Percentiles rank a stretch among this genome's conserved stretches.
phyloP scores from a whole-genome alignment of 1,140 invertebrate genomes.

The Hypothenemus hampei region DNA sequence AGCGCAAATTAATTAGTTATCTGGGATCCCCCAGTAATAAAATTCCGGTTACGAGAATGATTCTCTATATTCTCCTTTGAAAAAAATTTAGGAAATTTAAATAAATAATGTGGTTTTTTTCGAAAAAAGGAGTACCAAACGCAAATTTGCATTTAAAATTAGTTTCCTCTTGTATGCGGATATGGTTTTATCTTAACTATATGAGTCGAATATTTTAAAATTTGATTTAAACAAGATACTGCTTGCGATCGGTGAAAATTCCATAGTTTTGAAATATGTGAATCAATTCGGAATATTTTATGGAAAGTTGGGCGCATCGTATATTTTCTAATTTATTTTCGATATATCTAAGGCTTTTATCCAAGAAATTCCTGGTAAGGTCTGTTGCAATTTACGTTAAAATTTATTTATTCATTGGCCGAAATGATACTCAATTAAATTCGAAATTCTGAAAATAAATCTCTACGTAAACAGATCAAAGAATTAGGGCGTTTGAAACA shows the following conservation, averaged over 20 bases:
- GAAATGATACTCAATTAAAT: conserved; percentile 9
- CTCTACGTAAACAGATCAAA: conserved; percentile 3
- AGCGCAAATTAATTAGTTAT: conserved; percentile 12
- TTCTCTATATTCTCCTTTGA: conserved; percentile 11
- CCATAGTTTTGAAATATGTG: too few relatives aligned
- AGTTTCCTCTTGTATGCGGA: conserved; percentile 10
- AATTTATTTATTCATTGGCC: conserved; percentile 6
- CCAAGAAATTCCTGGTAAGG: neutral
- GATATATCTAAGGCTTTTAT: neutral
- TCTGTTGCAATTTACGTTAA: neutral
- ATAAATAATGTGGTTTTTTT: conserved; percentile 13
- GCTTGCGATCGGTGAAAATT: too few relatives aligned
- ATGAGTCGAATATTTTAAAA: conserved; percentile 11
- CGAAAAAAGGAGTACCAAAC: conserved; percentile 1
- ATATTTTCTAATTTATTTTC: neutral
- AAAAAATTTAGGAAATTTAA: conserved; percentile 14
- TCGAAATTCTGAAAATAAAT: neutral
- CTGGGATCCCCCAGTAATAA: conserved; percentile 7
- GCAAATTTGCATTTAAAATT: conserved; percentile 17
- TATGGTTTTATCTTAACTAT: conserved; percentile 17
- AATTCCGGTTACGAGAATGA: neutral
- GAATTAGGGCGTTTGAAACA: neutral
- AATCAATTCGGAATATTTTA: too few relatives aligned
- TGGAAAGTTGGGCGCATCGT: too few relatives aligned
- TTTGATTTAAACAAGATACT: conserved; percentile 9